Evolutionary conservation across 1,140 invertebrate species (phyloP), one percentile per base, ranked within the genome.

Genomic region (Solenopsis fugax): DNA sequence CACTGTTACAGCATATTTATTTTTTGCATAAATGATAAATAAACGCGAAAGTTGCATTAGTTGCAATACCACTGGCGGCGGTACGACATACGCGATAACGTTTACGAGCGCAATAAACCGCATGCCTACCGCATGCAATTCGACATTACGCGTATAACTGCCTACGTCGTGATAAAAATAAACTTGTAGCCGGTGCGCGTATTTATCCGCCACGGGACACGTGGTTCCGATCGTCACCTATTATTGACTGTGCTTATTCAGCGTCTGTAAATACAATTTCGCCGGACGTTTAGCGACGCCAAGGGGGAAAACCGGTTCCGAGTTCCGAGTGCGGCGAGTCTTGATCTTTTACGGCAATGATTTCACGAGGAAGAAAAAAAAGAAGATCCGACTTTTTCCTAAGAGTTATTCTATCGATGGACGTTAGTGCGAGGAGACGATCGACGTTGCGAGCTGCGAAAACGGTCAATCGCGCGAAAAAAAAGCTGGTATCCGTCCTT

Each of bases 211-310:
- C 13, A 29, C 29, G 37, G 18, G 71, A 77, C 67, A 78, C 48
- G 76, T 52, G 64, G 21, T 50, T 21, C 29, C 29, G 56, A 82
- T 84, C 80, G 54, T 75, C 80, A 75, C 54, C 24, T 45, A 58
- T 84, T 45, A 84, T 84, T 84, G 54, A 84, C 54, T 60, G 34
- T 62, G 69, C 80, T 73, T 75, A 73, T 84, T 84, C 69, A 50
- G 54, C 18, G 24, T 60, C 69, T 41, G 69, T 29, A 84, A 84
- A 84, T 50, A 84, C 41, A 75, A 29, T 84, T 84, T 84, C 24
- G 50, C 29, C 67, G 80, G 2, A 56, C 37, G 37, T 56, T 82
- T 82, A 72, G 65, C 52, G 67, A 82, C 29, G 69, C 56, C 54
- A 10, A 50, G n/a, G 21, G 16, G 21, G 12, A 29, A 75, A 84